Evolutionary conservation across 2,888 invertebrate species (phyloP), one percentile per base, ranked within the genome.

Genomic region (Callyntrura guangdongensis): DNA sequence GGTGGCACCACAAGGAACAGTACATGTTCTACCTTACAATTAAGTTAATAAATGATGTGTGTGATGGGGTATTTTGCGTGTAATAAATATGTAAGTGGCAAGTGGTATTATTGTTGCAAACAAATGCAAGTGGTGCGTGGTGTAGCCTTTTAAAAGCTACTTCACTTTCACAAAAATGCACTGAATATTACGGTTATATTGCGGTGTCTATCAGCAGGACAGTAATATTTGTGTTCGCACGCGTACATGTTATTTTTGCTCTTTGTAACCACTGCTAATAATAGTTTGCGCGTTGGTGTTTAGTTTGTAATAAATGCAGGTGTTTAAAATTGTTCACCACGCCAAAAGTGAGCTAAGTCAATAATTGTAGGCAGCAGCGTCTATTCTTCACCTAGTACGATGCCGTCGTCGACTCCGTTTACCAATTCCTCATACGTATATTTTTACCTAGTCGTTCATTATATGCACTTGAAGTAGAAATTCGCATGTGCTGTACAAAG

Each of bases 111-210:
- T 74, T 77, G 77, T 56, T 79, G 14, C 79, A 79, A 36, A 79
- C 36, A 79, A 56, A 56, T 56, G 56, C 8, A 79, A 79, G 56
- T 56, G 27, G 27, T 56, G 56, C 27, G 27, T 79, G 17, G 27
- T 79, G n/a, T 53, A 79, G 72, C 53, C 49, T 25, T 25, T 53
- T 53, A 14, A 11, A 77, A 77, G 47, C 64, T 79, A 27, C 61
- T 79, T 86, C 86, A 86, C 86, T 86, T 86, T 86, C 86, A 86
- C 86, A 86, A 86, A 77, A 22, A 74, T 74, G 20, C 20, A 49
- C 72, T 74, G 11, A 74, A 74, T 47, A 47, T n/a, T 20, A 11
- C 17, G 20, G 17, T 36, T 36, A 36, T n/a, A n/a, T n/a, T n/a
- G 36, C 36, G 2, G 36, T 36, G 36, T 6, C 36, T 36, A 36